phyloP scores from a whole-genome alignment of 2,113 vertebrate genomes.

The Hypomesus transpacificus region DNA sequence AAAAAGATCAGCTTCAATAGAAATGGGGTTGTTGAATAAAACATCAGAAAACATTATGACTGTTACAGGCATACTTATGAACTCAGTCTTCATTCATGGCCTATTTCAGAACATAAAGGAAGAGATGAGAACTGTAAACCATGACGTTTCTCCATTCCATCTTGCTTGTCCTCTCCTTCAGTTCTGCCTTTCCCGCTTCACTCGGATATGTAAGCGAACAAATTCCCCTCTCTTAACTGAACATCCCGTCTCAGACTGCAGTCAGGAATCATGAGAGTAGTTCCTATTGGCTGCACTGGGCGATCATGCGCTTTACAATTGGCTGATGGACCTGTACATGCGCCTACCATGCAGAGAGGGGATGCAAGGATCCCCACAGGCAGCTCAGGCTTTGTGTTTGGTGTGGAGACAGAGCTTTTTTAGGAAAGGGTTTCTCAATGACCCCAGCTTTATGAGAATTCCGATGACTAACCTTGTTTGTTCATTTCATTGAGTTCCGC shows the following conservation, averaged over 20 bases:
- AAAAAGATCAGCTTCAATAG: too few relatives aligned
- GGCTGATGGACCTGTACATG: constrained; percentile 46
- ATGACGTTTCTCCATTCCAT: too few relatives aligned
- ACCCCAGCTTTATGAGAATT: not conserved
- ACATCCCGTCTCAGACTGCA: constrained; percentile 15
- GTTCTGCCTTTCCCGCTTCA: not conserved
- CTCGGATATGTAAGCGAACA: not conserved
- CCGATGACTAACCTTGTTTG: not conserved
- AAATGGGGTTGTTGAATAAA: too few relatives aligned
- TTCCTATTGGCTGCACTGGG: constrained; percentile 41
- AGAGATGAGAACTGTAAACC: too few relatives aligned
- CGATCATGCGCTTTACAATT: constrained; percentile 39
- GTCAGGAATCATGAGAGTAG: not conserved
- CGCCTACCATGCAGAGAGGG: constrained; percentile 33
- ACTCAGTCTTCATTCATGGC: too few relatives aligned
- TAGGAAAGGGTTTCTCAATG: not conserved
- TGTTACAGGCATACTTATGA: too few relatives aligned
- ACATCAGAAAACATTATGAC: too few relatives aligned
- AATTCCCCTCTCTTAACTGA: not conserved
- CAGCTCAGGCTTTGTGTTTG: not conserved
- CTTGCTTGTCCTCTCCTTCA: not conserved
- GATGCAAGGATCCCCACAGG: constrained; percentile 30
- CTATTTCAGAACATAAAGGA: too few relatives aligned
- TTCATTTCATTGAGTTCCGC: not conserved
- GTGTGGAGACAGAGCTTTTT: not conserved